Evolutionary conservation across 2,113 vertebrate species (phyloP).

Genomic region (Nestor notabilis): DNA sequence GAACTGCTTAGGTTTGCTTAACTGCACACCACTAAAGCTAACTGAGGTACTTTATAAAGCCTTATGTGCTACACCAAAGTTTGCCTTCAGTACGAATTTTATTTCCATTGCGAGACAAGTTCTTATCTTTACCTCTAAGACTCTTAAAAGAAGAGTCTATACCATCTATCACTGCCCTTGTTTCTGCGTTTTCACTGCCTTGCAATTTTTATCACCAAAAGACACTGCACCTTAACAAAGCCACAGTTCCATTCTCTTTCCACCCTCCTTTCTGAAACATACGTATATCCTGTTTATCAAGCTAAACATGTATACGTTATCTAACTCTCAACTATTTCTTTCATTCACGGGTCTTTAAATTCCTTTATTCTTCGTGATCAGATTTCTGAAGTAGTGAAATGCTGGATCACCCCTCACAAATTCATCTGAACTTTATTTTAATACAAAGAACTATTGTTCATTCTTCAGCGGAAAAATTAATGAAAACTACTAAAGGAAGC

Average conservation of each 20-base stretch:
- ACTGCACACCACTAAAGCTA: not conserved
- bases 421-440: not conserved
- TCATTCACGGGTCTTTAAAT: not conserved
- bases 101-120: not conserved
- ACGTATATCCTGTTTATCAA: not conserved
- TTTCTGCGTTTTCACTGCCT: not conserved
- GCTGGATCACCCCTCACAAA: accelerated
- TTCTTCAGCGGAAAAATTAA: not conserved
- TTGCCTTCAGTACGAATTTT: not conserved
- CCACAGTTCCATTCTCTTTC: not conserved
- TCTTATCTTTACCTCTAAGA: not conserved
- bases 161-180: not conserved
- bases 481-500: not conserved
- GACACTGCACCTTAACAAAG: not conserved
- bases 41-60: not conserved
- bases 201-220: not conserved
- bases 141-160: not conserved
- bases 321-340: not conserved
- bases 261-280: not conserved
- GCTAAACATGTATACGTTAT: not conserved
- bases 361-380: not conserved
- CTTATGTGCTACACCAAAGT: not conserved
- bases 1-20: not conserved
- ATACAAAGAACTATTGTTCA: not conserved
- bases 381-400: not conserved